Evolutionary conservation across 2,888 invertebrate species (phyloP).

Genomic region (Allolobophora icterica): DNA sequence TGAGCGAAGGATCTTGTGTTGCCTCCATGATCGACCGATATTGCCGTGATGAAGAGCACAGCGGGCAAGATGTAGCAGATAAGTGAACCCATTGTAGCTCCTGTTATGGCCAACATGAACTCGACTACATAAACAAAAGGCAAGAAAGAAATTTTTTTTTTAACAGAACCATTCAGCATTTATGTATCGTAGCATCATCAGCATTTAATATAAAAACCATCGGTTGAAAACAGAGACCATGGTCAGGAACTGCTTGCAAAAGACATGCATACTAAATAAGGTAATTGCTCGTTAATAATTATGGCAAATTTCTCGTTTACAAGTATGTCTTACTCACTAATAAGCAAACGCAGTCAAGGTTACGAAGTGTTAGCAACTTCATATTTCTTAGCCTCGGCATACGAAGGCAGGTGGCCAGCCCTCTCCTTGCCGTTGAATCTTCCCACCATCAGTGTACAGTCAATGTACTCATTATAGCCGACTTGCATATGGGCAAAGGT

Average conservation of each 20-base stretch:
- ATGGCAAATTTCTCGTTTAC: too few relatives aligned
- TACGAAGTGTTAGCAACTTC: too few relatives aligned
- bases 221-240: background rate
- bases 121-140: constrained; percentile 67
- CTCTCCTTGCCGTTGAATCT: too few relatives aligned
- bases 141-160: background rate
- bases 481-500: too few relatives aligned
- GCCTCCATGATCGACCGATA: constrained; percentile 73
- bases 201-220: background rate
- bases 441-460: too few relatives aligned
- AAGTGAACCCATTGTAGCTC: constrained; percentile 91
- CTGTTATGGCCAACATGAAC: constrained; percentile 88
- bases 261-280: too few relatives aligned
- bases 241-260: background rate
- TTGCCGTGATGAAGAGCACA: constrained; percentile 83
- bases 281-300: too few relatives aligned
- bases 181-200: background rate
- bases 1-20: constrained; percentile 84
- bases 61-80: constrained; percentile 93
- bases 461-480: too few relatives aligned
- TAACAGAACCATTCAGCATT: background rate
- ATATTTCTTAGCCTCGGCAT: too few relatives aligned
- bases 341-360: too few relatives aligned
- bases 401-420: too few relatives aligned
- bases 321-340: too few relatives aligned